These are phyloP conservation scores for Caenorhabditis sp. DNA, from an alignment of 2,888 invertebrate genomes.

Conservation along the genomic window DNA sequence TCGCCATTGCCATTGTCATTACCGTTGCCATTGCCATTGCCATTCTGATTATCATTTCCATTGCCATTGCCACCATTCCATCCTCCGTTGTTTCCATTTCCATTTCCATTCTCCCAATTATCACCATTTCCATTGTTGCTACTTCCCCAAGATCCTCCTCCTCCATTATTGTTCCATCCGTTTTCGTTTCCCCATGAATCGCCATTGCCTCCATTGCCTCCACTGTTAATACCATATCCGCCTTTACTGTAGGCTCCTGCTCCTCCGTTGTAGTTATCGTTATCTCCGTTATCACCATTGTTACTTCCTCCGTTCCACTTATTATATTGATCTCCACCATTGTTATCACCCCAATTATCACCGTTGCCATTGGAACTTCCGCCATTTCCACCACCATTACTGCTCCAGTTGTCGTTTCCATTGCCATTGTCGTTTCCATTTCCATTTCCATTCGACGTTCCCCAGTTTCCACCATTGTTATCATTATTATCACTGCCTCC, in stretches of 20 bases:
- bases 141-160: slow-evolving; percentile 24
- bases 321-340: slow-evolving; percentile 21
- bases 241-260: background rate
- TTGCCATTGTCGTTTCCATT: slow-evolving; percentile 12
- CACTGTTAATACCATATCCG: slow-evolving; percentile 23
- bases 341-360: slow-evolving; percentile 26
- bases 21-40: slow-evolving; percentile 30
- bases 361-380: background rate
- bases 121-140: slow-evolving; percentile 15
- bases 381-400: slow-evolving; percentile 12
- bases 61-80: slow-evolving; percentile 24
- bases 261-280: slow-evolving; percentile 1
- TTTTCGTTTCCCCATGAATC: slow-evolving; percentile 1
- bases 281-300: background rate
- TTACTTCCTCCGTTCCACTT: slow-evolving; percentile 8
- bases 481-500: slow-evolving; percentile 24
- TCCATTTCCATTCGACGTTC: slow-evolving; percentile 8
- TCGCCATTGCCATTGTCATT: slow-evolving; percentile 47
- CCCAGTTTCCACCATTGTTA: slow-evolving; percentile 9
- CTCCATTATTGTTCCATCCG: slow-evolving; percentile 24
- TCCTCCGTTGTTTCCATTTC: slow-evolving; percentile 20
- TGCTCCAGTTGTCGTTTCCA: slow-evolving; percentile 28
- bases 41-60: slow-evolving; percentile 31
- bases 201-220: slow-evolving; percentile 32
- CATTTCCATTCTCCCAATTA: slow-evolving; percentile 38